phyloP scores from a whole-genome alignment of 2,797 vertebrate genomes.

The Coregonus ussuriensis region DNA sequence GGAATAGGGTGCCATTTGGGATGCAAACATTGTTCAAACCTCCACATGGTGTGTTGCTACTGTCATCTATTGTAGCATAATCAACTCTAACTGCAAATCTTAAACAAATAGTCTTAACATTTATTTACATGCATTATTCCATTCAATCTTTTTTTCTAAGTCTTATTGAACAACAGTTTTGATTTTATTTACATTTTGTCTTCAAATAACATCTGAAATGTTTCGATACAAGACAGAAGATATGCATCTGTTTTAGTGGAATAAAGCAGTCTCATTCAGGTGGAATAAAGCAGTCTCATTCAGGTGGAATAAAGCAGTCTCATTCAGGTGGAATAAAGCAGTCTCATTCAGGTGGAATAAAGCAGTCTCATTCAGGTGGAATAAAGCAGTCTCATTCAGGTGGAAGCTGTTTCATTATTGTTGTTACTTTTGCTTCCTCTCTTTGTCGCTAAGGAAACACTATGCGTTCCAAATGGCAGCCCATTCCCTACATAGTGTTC shows the following conservation, averaged over 20 bases:
- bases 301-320: slow-evolving; percentile 14
- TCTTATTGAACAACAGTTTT: neutral
- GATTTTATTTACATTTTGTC: slow-evolving; percentile 12
- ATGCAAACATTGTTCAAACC: too few relatives aligned
- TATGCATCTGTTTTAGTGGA: slow-evolving; percentile 2
- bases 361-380: neutral
- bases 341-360: slow-evolving; percentile 8
- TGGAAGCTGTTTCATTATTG: slow-evolving; percentile 21
- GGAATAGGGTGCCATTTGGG: too few relatives aligned
- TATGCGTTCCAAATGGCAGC: too few relatives aligned
- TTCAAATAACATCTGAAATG: neutral
- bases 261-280: neutral
- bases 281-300: neutral
- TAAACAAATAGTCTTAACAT: neutral
- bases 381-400: neutral
- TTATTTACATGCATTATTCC: slow-evolving; percentile 34
- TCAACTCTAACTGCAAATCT: slow-evolving; percentile 4
- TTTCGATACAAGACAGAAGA: neutral
- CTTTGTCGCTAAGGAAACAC: neutral
- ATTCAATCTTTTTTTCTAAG: slow-evolving; percentile 8
- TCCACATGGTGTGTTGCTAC: neutral
- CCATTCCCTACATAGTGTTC: too few relatives aligned
- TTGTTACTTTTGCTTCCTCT: slow-evolving; percentile 7
- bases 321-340: slow-evolving; percentile 6
- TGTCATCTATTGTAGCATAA: slow-evolving; percentile 15